Evolutionary conservation across 2,888 invertebrate species (phyloP), one percentile per base, ranked within the genome.

Genomic region (Nudaria mundana): DNA sequence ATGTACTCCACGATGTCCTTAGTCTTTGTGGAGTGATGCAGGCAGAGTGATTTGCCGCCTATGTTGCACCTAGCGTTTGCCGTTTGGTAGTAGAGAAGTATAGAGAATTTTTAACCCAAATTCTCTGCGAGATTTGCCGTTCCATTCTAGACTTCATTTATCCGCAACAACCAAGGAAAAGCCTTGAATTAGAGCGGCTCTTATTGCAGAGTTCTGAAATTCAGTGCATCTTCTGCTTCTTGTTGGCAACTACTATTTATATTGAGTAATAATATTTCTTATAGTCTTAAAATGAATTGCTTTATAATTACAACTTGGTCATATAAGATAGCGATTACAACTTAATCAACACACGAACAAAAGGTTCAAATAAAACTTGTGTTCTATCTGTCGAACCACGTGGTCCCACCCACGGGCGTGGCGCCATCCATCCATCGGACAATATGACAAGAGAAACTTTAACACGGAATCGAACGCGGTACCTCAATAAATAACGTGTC

Each of bases 401-500:
- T 52, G 49, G 45, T 35, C 45, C 30, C 48, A 39, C 40, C 40
- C 40, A 44, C 36, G 38, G 56, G 56, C 55, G 56, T 48, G 43
- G 57, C 52, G 52, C 56, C 42, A 65, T 65, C 56, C 56, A 58
- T 63, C 66, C 63, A 60, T 66, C 51, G 51, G 44, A 51, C 57
- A 67, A 48, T 51, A 48, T 60, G 58, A 78, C 79, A 76, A 65
- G 81, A 71, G 79, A 80, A 81, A 79, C 65, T 54, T 51, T 47
- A 63, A 73, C 66, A 55, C 63, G 66, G 71, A 71, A 73, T 74
- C 63, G 66, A 62, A 66, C 53, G 43, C 38, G 51, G 56, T 56
- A 63, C 51, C 48, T 56, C 74, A 52, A 81, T 82, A 81, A 80
- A 82, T 81, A 72, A 77, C 63, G 48, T 56, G 50, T 67, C 57